Percentiles rank a stretch among this genome's conserved stretches.
These are phyloP conservation scores for Oreochromis niloticus DNA, from an alignment of 2,113 vertebrate species.

Conservation along the genomic window DNA sequence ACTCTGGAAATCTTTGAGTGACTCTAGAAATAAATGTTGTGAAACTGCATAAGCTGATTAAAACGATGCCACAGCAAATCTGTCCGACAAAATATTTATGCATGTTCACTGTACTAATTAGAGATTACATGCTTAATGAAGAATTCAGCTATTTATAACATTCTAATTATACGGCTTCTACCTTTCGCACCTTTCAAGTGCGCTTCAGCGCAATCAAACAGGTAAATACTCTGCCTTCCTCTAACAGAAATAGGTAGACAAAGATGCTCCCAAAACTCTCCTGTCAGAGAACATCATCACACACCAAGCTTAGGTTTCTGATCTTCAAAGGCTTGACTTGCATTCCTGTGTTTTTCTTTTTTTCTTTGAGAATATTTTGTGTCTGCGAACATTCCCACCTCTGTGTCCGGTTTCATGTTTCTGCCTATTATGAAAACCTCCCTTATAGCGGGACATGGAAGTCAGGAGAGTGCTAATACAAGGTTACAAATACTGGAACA, in stretches of 20 bases:
- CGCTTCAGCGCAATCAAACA: background rate
- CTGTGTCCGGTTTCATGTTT: constrained; percentile 59
- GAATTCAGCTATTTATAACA: background rate
- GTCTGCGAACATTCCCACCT: constrained; percentile 59
- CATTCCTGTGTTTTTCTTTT: constrained; percentile 47
- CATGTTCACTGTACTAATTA: background rate
- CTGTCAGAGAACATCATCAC: constrained; percentile 27
- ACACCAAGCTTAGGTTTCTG: constrained; percentile 38
- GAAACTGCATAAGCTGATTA: background rate
- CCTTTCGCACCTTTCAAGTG: background rate
- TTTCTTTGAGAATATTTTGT: constrained; percentile 21
- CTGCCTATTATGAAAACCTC: constrained; percentile 49
- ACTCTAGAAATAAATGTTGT: background rate
- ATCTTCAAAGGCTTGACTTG: constrained; percentile 50
- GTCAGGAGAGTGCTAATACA: constrained; percentile 44
- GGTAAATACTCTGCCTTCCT: background rate
- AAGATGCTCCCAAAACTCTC: constrained; percentile 1
- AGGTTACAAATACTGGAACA: background rate
- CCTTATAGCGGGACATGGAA: constrained; percentile 33
- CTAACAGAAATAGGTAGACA: background rate
- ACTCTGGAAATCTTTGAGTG: background rate
- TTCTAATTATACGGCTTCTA: background rate
- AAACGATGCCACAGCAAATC: background rate
- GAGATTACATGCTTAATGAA: background rate
- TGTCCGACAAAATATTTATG: background rate